Evolutionary conservation across 2,113 vertebrate species (phyloP).

Genomic region (Jacana jacana): DNA sequence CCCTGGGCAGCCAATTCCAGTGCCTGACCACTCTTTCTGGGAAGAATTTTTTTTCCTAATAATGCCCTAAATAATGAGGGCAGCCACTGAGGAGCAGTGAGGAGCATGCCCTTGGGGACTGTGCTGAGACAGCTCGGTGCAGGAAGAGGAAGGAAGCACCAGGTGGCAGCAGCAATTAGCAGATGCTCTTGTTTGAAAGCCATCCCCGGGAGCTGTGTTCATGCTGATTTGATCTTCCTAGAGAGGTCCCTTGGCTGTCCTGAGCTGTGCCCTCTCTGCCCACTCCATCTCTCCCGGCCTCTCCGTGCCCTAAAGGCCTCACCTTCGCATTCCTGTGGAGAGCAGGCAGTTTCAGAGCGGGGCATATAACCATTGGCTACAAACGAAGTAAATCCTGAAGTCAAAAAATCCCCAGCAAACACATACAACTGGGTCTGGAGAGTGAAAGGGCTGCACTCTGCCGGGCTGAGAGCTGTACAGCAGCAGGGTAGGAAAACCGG

Average conservation of each 20-base stretch:
- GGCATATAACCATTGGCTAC: not conserved
- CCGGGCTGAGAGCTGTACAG: not conserved
- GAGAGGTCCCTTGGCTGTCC: not conserved
- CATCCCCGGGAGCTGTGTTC: not conserved
- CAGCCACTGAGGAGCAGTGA: not conserved
- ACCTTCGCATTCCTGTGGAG: not conserved
- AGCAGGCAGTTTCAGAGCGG: not conserved
- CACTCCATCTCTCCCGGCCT: not conserved
- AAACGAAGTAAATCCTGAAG: not conserved
- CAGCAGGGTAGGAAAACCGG: not conserved
- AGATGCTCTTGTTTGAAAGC: not conserved
- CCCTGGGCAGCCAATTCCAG: no score
- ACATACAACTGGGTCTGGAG: rapidly evolving
- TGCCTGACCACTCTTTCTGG: no score
- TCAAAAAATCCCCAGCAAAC: not conserved
- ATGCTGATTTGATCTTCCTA: rapidly evolving
- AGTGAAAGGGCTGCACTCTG: not conserved
- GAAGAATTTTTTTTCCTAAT: no score
- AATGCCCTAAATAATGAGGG: no score
- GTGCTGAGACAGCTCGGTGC: not conserved
- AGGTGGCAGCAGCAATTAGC: slow-evolving; percentile 49
- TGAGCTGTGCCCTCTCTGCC: rapidly evolving
- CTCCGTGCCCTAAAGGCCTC: not conserved
- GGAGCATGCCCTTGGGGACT: not conserved
- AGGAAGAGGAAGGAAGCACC: not conserved